Conservation (phyloP, 2,888 invertebrate species). For the Oscheius sp. region DNA sequence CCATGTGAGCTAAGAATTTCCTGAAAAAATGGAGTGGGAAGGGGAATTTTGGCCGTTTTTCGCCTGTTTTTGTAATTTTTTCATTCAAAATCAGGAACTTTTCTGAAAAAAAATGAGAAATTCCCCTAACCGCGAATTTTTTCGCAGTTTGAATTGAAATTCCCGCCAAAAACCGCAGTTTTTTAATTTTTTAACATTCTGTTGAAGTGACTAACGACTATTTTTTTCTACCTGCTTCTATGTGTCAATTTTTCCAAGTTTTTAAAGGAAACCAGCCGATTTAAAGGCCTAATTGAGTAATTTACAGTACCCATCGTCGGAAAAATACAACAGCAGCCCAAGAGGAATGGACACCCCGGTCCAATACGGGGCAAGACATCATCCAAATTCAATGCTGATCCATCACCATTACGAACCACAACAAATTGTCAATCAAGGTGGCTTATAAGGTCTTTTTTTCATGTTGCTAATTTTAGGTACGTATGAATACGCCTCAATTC, state of each 20-base stretch:
- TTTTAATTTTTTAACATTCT: too few species aligned
- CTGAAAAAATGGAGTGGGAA: neutral
- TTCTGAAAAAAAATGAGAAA: neutral
- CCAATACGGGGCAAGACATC: slow-evolving; percentile 36
- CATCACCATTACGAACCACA: slow-evolving; percentile 51
- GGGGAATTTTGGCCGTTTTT: neutral
- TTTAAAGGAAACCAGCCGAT: neutral
- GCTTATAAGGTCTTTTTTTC: neutral
- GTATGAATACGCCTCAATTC: slow-evolving; percentile 65
- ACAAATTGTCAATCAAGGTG: slow-evolving; percentile 28
- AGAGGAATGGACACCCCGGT: slow-evolving; percentile 40
- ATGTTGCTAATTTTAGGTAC: slow-evolving; percentile 38
- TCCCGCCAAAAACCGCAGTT: too few species aligned
- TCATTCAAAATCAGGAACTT: neutral
- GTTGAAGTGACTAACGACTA: neutral
- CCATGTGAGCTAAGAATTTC: slow-evolving; percentile 20
- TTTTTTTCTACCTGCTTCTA: slow-evolving; percentile 5
- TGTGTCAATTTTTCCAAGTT: neutral
- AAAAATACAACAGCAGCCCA: slow-evolving; percentile 46
- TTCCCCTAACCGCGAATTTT: neutral
- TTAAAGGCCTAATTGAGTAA: slow-evolving; percentile 1
- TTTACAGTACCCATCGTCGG: slow-evolving; percentile 56
- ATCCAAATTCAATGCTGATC: slow-evolving; percentile 39
- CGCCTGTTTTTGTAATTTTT: neutral
- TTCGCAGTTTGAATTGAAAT: neutral